Evolutionary conservation across 2,113 vertebrate species (phyloP).

Genomic region (Alethe castanea): DNA sequence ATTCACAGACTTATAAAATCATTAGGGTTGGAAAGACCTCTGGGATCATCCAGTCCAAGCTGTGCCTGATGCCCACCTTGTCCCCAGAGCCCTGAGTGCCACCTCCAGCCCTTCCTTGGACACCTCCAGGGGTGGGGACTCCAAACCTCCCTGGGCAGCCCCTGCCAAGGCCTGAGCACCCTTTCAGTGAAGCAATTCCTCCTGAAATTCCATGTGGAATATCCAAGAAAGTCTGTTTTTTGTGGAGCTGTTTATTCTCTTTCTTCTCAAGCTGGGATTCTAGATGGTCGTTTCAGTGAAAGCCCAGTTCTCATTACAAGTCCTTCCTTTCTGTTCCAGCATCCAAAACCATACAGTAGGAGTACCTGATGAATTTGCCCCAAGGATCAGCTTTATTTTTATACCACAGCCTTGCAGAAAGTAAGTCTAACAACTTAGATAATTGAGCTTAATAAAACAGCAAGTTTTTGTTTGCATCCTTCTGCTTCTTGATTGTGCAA

Average conservation of each 20-base stretch:
- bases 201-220: neutral
- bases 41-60: fast-evolving
- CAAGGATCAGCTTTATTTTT: neutral
- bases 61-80: neutral
- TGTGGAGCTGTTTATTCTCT: neutral
- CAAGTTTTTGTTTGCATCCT: fast-evolving
- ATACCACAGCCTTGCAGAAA: neutral
- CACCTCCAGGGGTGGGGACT: neutral
- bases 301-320: neutral
- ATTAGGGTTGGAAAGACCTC: neutral
- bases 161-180: neutral
- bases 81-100: neutral
- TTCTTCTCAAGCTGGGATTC: neutral
- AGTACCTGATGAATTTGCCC: neutral
- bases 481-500: neutral
- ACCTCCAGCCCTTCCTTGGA: neutral
- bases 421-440: neutral
- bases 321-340: neutral
- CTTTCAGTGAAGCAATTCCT: fast-evolving
- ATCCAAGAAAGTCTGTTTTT: neutral
- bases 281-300: neutral
- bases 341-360: neutral
- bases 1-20: neutral
- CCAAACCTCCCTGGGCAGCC: neutral
- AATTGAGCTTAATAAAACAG: neutral